phyloP scores from a whole-genome alignment of 1,140 invertebrate genomes.

The Drosophila pachea region DNA sequence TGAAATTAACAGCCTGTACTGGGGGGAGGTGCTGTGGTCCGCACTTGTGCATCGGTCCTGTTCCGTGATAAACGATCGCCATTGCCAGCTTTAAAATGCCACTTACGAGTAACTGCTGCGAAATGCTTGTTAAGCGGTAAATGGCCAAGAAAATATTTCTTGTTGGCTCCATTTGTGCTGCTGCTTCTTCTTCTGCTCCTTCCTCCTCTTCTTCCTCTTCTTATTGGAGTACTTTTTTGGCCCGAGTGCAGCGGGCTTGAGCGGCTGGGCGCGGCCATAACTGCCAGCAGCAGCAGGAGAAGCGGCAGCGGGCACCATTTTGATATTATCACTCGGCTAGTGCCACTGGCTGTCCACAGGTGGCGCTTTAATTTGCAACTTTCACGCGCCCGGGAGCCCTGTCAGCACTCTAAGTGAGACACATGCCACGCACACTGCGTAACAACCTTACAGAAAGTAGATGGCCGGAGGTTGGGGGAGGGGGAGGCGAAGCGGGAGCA shows the following conservation, averaged over 20 bases:
- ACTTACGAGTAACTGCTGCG: constrained; percentile 66
- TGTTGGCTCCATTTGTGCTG: not conserved
- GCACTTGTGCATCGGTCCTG: constrained; percentile 14
- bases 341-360: constrained; percentile 52
- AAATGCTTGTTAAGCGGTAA: constrained; percentile 62
- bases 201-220: too few relatives aligned
- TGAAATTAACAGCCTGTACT: constrained; percentile 63
- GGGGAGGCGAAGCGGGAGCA: not conserved
- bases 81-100: constrained; percentile 61
- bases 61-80: constrained; percentile 61
- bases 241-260: not conserved
- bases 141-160: constrained; percentile 54
- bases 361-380: constrained; percentile 68
- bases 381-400: constrained; percentile 45
- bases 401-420: constrained; percentile 63
- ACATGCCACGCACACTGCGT: constrained; percentile 5
- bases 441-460: not conserved
- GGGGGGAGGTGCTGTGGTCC: not conserved
- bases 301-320: constrained; percentile 29
- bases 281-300: constrained; percentile 21
- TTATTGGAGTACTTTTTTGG: too few relatives aligned
- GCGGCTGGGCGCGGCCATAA: constrained; percentile 45
- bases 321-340: constrained; percentile 45
- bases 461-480: not conserved
- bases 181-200: not conserved